phyloP scores from a whole-genome alignment of 2,888 invertebrate genomes.

The Tanypteryx hageni region DNA sequence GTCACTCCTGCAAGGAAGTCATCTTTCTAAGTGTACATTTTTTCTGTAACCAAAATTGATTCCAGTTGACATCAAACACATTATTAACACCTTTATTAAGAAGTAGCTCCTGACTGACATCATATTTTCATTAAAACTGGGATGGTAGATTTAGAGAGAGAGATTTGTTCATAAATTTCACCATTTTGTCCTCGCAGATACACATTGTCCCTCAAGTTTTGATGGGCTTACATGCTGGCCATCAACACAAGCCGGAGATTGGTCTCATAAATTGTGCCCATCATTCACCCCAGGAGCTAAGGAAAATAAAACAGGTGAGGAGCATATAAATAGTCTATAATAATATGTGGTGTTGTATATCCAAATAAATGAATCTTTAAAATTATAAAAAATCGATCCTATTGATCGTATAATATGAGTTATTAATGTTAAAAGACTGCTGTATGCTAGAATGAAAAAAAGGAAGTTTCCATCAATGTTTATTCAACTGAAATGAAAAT shows the following conservation, averaged over 20 bases:
- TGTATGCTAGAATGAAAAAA: neutral
- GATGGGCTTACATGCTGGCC: constrained; percentile 63
- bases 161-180: neutral
- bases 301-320: constrained; percentile 43
- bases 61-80: no score
- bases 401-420: neutral
- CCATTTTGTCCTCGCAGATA: neutral
- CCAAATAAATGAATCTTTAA: neutral
- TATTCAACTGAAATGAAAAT: no score
- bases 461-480: no score
- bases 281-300: constrained; percentile 48
- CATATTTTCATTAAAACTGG: no score
- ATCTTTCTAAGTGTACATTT: no score
- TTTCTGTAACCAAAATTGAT: no score
- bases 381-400: neutral
- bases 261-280: constrained; percentile 47
- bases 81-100: no score
- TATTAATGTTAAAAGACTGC: neutral
- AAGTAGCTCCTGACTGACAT: no score
- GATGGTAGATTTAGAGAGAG: neutral
- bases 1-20: no score
- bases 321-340: neutral
- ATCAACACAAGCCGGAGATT: constrained; percentile 40
- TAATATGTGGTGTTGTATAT: neutral
- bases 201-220: constrained; percentile 50